A percentile compares a stretch with the other conserved stretches of the same genome.
phyloP scores from a whole-genome alignment of 2,113 vertebrate species.

The Manacus vitellinus region DNA sequence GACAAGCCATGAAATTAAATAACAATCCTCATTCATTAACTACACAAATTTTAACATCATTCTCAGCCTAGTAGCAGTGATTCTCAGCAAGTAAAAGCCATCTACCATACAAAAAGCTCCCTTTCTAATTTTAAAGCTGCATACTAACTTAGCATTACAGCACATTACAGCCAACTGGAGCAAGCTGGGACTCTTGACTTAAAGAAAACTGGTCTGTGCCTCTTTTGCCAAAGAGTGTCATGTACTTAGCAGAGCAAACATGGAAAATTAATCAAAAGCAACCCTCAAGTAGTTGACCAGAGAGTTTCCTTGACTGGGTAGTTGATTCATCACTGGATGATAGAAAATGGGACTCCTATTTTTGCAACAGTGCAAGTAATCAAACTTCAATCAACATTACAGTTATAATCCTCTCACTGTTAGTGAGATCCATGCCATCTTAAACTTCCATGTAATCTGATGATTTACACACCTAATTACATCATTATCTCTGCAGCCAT shows the following conservation, averaged over 20 bases:
- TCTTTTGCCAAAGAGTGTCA: background rate
- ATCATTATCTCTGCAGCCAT: background rate
- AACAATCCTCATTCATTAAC: background rate
- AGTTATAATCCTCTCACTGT: background rate
- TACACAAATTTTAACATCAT: background rate
- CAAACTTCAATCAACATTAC: background rate
- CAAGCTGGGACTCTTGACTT: background rate
- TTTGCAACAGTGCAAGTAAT: background rate
- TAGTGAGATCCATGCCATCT: background rate
- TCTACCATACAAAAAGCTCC: background rate
- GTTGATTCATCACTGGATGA: accelerated
- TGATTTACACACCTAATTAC: background rate
- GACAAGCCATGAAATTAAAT: background rate
- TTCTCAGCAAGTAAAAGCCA: background rate
- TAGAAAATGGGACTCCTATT: background rate
- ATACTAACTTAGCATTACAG: background rate
- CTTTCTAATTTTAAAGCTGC: background rate
- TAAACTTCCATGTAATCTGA: background rate
- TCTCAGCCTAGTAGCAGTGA: background rate
- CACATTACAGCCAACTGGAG: background rate
- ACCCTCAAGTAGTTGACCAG: background rate
- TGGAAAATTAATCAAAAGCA: background rate
- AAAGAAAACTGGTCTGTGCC: background rate
- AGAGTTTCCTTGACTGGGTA: background rate
- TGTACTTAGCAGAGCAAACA: background rate